These are phyloP conservation scores for Bombus fervidus DNA, from an alignment of 1,140 invertebrate species.

Conservation along the genomic window DNA sequence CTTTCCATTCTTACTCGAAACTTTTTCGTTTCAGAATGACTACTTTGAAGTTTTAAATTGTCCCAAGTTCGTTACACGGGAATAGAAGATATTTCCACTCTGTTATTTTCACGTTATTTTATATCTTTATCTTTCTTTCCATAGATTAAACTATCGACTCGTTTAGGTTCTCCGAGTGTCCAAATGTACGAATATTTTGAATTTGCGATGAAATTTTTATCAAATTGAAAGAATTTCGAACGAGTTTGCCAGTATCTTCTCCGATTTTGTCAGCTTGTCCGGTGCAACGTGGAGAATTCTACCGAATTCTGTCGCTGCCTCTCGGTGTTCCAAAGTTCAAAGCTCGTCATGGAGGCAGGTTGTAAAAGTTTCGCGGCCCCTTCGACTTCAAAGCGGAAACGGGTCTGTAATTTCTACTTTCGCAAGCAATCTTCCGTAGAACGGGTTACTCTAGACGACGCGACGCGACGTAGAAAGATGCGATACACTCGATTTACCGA, in stretches of 20 bases:
- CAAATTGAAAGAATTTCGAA: not conserved
- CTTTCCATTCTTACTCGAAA: not conserved
- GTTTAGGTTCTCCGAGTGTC: no score
- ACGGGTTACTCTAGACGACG: not conserved
- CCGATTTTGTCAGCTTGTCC: not conserved
- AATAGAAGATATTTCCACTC: not conserved
- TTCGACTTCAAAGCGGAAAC: conserved; percentile 39
- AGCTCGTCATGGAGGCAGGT: not conserved
- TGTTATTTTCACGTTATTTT: not conserved
- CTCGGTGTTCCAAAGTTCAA: not conserved
- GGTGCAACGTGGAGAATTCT: not conserved
- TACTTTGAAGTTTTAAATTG: not conserved
- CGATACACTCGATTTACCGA: conserved; percentile 27
- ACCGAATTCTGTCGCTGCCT: not conserved
- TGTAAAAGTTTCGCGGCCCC: conserved; percentile 30
- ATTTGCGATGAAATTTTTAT: not conserved
- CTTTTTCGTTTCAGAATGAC: not conserved
- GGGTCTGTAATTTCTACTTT: conserved; percentile 45
- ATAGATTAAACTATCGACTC: no score
- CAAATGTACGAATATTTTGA: no score
- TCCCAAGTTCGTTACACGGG: not conserved
- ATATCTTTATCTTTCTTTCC: not conserved
- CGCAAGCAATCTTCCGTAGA: conserved; percentile 32
- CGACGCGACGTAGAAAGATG: not conserved
- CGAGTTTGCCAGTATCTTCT: no score